A percentile compares a stretch with the other conserved stretches of the same genome.
These are phyloP conservation scores for Andrena marginata DNA, from an alignment of 2,888 invertebrate genomes.

Conservation along the genomic window DNA sequence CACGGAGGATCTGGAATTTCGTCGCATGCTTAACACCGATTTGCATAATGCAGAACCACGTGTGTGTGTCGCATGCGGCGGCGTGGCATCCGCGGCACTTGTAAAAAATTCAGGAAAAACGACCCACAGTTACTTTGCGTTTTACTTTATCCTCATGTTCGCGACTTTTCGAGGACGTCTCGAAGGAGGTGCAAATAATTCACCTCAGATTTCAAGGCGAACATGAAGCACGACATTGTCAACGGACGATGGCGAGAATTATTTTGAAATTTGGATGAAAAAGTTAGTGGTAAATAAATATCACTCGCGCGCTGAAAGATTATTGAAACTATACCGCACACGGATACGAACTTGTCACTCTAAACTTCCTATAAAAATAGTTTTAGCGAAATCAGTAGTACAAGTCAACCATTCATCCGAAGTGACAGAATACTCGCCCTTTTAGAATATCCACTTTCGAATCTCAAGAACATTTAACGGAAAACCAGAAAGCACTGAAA, in stretches of 20 bases:
- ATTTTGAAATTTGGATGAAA: background rate
- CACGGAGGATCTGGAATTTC: conserved; percentile 44
- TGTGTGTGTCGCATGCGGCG: conserved; percentile 43
- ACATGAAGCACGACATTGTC: background rate
- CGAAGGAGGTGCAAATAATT: conserved; percentile 27
- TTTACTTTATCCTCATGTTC: conserved; percentile 23
- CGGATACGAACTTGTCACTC: background rate
- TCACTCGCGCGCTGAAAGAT: background rate
- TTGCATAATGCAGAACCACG: conserved; percentile 47
- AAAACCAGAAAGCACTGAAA: no score
- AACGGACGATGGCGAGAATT: background rate
- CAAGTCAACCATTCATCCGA: no score
- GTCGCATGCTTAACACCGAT: conserved; percentile 50
- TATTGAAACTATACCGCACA: background rate
- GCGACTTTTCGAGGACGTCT: conserved; percentile 23
- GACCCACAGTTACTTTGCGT: conserved; percentile 37
- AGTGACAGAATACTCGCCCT: no score
- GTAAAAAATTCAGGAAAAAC: conserved; percentile 51
- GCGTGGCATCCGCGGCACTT: background rate
- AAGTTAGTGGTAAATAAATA: background rate
- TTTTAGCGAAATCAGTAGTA: background rate
- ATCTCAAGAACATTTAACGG: no score
- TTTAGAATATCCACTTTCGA: no score
- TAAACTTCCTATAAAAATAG: background rate
- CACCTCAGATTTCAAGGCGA: conserved; percentile 38